Evolutionary conservation across 2,888 invertebrate genomes (phyloP).

Genomic region (Eristalis intricaria): DNA sequence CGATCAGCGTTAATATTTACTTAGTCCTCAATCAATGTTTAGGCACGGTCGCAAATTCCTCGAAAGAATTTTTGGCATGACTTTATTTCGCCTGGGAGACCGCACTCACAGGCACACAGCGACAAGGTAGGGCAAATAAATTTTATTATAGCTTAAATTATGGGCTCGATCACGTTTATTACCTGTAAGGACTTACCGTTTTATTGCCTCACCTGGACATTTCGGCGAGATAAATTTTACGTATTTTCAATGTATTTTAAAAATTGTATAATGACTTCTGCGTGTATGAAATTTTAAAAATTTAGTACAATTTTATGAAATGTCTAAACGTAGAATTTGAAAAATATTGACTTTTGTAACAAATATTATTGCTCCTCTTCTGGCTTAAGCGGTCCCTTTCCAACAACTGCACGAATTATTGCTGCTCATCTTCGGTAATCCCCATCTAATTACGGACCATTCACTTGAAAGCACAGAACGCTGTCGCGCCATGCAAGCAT

Average conservation of each 20-base stretch:
- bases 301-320: too few relatives aligned
- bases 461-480: background rate
- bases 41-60: background rate
- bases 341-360: too few relatives aligned
- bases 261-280: too few relatives aligned
- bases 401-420: slow-evolving; percentile 24
- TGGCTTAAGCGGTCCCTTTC: background rate
- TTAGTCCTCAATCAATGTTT: background rate
- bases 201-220: too few relatives aligned
- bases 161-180: too few relatives aligned
- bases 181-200: too few relatives aligned
- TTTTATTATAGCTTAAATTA: background rate
- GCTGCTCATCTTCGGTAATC: slow-evolving; percentile 46
- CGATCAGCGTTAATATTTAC: background rate
- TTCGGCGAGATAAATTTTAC: too few relatives aligned
- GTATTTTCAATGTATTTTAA: too few relatives aligned
- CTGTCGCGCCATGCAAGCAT: slow-evolving; percentile 19
- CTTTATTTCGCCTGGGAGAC: background rate
- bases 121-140: background rate
- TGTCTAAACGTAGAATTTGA: too few relatives aligned
- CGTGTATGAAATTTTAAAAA: too few relatives aligned
- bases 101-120: background rate
- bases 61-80: too few relatives aligned
- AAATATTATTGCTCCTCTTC: too few relatives aligned
- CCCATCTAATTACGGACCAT: slow-evolving; percentile 54